Conservation (phyloP, 2,888 invertebrate genomes). For the Dilophus febrilis region DNA sequence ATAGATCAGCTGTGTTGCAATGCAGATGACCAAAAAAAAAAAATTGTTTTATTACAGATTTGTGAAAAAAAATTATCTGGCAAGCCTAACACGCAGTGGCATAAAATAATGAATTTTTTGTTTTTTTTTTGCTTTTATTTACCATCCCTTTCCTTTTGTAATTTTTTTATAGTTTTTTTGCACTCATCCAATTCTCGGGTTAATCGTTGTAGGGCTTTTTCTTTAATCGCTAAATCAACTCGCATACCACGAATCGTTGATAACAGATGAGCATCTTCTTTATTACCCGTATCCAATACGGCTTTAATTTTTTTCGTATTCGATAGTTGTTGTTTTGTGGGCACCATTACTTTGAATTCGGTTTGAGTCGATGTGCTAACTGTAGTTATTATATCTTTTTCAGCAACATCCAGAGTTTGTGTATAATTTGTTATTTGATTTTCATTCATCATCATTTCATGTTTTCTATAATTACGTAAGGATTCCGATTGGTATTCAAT, state of each 20-base stretch:
- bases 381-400: constrained; percentile 20
- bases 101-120: too few species aligned
- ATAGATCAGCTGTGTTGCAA: too few species aligned
- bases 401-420: constrained; percentile 18
- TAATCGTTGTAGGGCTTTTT: constrained; percentile 50
- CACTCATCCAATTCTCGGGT: constrained; percentile 61
- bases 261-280: constrained; percentile 58
- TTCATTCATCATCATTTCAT: constrained; percentile 17
- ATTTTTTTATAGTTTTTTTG: constrained; percentile 52
- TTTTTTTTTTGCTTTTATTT: constrained; percentile 30
- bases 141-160: constrained; percentile 62
- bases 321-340: constrained; percentile 29
- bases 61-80: too few species aligned
- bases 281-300: constrained; percentile 33
- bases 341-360: constrained; percentile 21
- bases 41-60: too few species aligned
- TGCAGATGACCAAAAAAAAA: too few species aligned
- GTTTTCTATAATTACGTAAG: constrained; percentile 10
- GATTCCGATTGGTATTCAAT: constrained; percentile 30
- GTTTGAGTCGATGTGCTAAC: constrained; percentile 33
- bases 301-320: constrained; percentile 36
- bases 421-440: constrained; percentile 25
- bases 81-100: too few species aligned
- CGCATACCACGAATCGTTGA: constrained; percentile 67
- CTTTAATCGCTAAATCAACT: constrained; percentile 53